phyloP scores from a whole-genome alignment of 2,888 invertebrate genomes.

The Synanthedon tipuliformis region DNA sequence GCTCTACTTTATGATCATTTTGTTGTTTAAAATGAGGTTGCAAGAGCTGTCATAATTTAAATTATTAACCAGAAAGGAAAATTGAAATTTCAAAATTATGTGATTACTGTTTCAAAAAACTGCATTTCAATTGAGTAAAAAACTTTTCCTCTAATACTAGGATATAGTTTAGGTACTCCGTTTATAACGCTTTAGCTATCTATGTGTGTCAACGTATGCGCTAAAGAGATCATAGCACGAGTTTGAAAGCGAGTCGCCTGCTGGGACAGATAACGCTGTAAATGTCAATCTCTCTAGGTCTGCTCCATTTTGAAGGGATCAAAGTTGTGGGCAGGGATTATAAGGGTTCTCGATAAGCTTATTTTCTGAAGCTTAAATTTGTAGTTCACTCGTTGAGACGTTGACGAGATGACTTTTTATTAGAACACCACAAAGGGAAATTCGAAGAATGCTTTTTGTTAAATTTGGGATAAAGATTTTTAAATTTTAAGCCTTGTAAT shows the following conservation, averaged over 20 bases:
- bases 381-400: slow-evolving; percentile 42
- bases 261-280: slow-evolving; percentile 53
- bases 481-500: no score
- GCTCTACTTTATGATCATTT: no score
- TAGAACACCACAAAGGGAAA: background rate
- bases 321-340: slow-evolving; percentile 64
- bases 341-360: slow-evolving; percentile 66
- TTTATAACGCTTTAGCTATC: no score
- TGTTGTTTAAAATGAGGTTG: no score
- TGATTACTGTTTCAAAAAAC: slow-evolving; percentile 8
- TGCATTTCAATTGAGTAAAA: slow-evolving; percentile 11
- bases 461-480: no score
- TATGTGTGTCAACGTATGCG: slow-evolving; percentile 18
- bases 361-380: slow-evolving; percentile 60
- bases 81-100: no score
- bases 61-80: no score
- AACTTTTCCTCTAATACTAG: slow-evolving; percentile 4
- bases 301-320: slow-evolving; percentile 58
- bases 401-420: slow-evolving; percentile 28
- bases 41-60: no score
- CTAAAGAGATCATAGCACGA: slow-evolving; percentile 26
- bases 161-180: no score
- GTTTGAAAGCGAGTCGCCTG: slow-evolving; percentile 46
- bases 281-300: slow-evolving; percentile 60
- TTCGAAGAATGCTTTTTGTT: no score